Evolutionary conservation across 2,113 vertebrate species (phyloP).

Genomic region (Leptobrachium leishanense): DNA sequence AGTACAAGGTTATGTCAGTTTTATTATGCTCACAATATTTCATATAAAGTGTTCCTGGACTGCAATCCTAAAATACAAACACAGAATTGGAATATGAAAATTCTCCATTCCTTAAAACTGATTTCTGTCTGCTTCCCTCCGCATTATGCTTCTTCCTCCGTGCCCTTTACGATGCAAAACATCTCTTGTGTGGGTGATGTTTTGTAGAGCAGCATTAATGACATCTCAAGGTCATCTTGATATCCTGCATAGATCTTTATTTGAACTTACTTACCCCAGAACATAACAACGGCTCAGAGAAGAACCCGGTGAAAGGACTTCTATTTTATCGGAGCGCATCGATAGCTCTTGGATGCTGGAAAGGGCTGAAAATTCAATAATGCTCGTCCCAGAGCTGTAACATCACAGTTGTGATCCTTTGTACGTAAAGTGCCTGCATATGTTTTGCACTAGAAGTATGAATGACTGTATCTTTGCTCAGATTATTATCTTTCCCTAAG

Average conservation of each 20-base stretch:
- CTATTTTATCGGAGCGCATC: constrained; percentile 16
- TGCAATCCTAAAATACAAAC: constrained; percentile 20
- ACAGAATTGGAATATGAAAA: constrained; percentile 33
- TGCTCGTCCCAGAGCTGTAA: constrained; percentile 10
- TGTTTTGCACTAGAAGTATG: constrained; percentile 2
- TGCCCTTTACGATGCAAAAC: constrained; percentile 33
- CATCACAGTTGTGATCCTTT: constrained; percentile 25
- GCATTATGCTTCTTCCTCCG: neutral
- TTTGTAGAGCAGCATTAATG: constrained; percentile 13
- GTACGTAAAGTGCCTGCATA: constrained; percentile 32
- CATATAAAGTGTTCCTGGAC: constrained; percentile 39
- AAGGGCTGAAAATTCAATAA: constrained; percentile 37
- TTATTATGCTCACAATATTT: constrained; percentile 47
- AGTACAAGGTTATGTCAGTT: constrained; percentile 56
- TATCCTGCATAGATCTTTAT: neutral
- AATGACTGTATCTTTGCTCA: neutral
- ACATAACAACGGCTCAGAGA: neutral
- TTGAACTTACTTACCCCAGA: constrained; percentile 20
- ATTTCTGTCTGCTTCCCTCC: constrained; percentile 11
- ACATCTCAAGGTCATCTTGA: constrained; percentile 35
- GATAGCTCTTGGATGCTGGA: constrained; percentile 22
- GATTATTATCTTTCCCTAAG: constrained; percentile 16
- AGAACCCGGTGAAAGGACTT: constrained; percentile 14
- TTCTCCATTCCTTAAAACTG: constrained; percentile 32
- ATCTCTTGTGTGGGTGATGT: neutral